Evolutionary conservation across 2,888 invertebrate species (phyloP), one percentile per base, ranked within the genome.

Genomic region (Malachius bipustulatus): DNA sequence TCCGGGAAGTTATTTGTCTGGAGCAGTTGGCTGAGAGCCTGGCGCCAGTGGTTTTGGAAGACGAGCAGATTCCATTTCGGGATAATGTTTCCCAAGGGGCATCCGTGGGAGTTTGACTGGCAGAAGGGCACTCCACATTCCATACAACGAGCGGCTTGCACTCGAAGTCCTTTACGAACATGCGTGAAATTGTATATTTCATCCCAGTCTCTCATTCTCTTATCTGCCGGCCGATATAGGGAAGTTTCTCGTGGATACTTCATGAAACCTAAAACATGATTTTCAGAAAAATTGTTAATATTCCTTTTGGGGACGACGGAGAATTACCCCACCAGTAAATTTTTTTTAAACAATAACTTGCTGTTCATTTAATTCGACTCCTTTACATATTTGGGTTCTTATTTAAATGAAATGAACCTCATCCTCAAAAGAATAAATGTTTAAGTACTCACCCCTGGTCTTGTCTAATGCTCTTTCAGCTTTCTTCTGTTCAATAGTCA

Each of bases 51-150:
- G 32, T 79, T 82, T 55, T 83, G 75, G 69, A 84, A 97, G n/a
- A 98, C 74, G 12, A 98, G 75, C 57, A 96, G 90, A 64, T 98
- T 98, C 94, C 96, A 98, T 66, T 94, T 94, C 35, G 98, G 98
- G 47, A 98, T 93, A 48, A 98, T 91, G 63, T 98, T 98, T 16
- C 96, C 96, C 26, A 98, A 73, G 1, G 97, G 97, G 58, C 97
- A 98, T 31, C 97, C 97, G 59, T 94, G 88, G 26, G 75, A 73
- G 41, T 75, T 74, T 24, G 88, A 88, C 59, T 91, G 90, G 57
- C 98, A 98, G 69, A 94, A 93, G 4, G 93, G 93, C n/a, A 98
- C 93, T 14, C 97, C 97, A 62, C 97, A 97, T 56, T 97, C 97
- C 97, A 97, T 97, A 58, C 97, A 98, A 28, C 93, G 73, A 0